These are phyloP conservation scores for Chelonus formosanus DNA, from an alignment of 2,888 invertebrate genomes.

Conservation along the genomic window DNA sequence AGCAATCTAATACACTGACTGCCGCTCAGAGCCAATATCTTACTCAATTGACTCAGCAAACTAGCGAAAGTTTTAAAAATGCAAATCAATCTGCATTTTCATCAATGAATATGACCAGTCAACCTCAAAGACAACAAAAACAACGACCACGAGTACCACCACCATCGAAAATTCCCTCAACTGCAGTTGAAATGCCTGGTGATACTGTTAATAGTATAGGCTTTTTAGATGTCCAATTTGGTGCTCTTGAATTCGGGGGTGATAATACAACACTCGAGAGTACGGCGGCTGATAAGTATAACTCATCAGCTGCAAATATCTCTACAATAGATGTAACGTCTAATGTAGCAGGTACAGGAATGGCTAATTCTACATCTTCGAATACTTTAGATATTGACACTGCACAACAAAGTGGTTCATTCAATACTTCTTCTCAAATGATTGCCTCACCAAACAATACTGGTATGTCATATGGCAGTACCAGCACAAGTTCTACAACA, in stretches of 20 bases:
- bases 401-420: constrained; percentile 45
- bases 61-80: constrained; percentile 67
- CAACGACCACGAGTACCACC: constrained; percentile 62
- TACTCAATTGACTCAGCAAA: constrained; percentile 70
- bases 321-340: constrained; percentile 56
- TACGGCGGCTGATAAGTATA: constrained; percentile 65
- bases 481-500: constrained; percentile 35
- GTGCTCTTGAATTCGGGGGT: constrained; percentile 81
- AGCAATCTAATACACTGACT: constrained; percentile 66
- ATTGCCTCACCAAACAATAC: constrained; percentile 55
- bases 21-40: constrained; percentile 72
- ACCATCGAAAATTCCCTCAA: constrained; percentile 82
- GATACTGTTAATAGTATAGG: constrained; percentile 78
- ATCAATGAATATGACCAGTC: constrained; percentile 51
- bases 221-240: constrained; percentile 93
- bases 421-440: constrained; percentile 50
- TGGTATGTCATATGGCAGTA: constrained; percentile 50
- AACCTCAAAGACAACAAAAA: constrained; percentile 59
- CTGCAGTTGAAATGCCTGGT: constrained; percentile 97
- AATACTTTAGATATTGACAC: constrained; percentile 58
- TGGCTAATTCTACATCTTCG: constrained; percentile 47
- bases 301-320: constrained; percentile 58
- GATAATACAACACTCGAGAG: constrained; percentile 67
- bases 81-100: constrained; percentile 61
- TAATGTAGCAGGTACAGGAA: constrained; percentile 47